Conservation (phyloP, 2,797 vertebrate genomes). For the Mareca strepera region DNA sequence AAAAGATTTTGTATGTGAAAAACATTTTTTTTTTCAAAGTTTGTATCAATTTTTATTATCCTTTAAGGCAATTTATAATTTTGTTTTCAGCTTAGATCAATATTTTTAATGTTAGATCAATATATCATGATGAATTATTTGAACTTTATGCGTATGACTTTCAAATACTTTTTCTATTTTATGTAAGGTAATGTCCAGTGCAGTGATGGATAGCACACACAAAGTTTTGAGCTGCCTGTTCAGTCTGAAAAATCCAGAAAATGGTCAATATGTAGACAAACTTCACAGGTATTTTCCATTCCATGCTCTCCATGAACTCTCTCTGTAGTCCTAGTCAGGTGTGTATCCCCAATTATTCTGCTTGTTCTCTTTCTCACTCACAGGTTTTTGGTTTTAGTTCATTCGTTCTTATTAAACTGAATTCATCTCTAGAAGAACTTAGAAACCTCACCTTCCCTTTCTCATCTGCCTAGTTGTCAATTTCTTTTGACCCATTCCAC, state of each 20-base stretch:
- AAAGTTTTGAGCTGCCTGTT: not conserved
- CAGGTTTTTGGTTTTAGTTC: not conserved
- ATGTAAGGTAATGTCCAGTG: not conserved
- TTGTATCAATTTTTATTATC: not conserved
- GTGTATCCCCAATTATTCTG: not conserved
- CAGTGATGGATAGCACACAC: not conserved
- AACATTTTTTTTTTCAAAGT: not conserved
- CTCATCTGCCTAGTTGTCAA: not conserved
- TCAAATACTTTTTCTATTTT: not conserved
- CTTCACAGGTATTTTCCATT: not conserved
- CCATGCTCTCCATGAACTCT: not conserved
- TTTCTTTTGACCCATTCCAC: not conserved
- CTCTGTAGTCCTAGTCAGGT: not conserved
- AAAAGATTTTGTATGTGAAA: not conserved
- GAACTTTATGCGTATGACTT: not conserved
- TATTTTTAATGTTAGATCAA: conserved; percentile 21
- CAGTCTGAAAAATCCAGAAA: not conserved
- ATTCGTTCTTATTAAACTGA: not conserved
- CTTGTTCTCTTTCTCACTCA: not conserved
- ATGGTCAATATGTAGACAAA: accelerated
- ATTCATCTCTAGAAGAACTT: not conserved
- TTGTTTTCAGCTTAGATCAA: not conserved
- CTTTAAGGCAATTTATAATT: not conserved
- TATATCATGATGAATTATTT: not conserved
- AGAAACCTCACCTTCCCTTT: not conserved